A percentile compares a stretch with the other conserved stretches of the same genome.
phyloP scores from a whole-genome alignment of 2,797 vertebrate species.

The Chaetodon trifasciatus region DNA sequence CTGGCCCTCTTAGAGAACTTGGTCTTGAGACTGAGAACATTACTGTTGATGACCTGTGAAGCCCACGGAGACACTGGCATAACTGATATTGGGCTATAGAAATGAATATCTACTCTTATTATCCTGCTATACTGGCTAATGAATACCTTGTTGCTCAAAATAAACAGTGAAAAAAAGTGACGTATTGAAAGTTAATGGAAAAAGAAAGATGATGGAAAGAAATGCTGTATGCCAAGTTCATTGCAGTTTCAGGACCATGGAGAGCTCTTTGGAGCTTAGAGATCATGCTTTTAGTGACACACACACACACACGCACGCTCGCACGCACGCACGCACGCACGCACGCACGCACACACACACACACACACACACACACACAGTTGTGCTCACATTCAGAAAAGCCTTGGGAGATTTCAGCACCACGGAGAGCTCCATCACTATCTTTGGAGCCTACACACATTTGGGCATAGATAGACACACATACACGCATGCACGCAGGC shows the following conservation, averaged over 20 bases:
- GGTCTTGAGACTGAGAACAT: background rate
- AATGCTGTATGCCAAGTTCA: constrained; percentile 6
- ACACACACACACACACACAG: background rate
- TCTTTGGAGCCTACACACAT: constrained; percentile 19
- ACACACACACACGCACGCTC: background rate
- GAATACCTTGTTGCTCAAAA: constrained; percentile 24
- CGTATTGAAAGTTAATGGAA: constrained; percentile 15
- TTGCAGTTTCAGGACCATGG: constrained; percentile 50
- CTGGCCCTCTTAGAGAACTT: background rate
- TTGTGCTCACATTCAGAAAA: background rate
- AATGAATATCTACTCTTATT: constrained; percentile 9
- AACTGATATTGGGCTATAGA: background rate
- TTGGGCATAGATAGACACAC: background rate
- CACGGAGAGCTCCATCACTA: constrained; percentile 53
- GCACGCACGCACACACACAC: background rate
- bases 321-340: background rate
- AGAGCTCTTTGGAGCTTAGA: constrained; percentile 37
- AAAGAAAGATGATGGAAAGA: constrained; percentile 6
- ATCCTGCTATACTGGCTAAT: background rate
- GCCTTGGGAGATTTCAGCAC: constrained; percentile 47
- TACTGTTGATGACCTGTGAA: background rate
- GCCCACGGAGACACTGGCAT: background rate
- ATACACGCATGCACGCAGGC: too few relatives aligned
- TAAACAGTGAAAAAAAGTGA: constrained; percentile 18
- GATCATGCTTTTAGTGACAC: constrained; percentile 15